Conservation (phyloP, 2,113 vertebrate species). For the Pholis gunnellus region DNA sequence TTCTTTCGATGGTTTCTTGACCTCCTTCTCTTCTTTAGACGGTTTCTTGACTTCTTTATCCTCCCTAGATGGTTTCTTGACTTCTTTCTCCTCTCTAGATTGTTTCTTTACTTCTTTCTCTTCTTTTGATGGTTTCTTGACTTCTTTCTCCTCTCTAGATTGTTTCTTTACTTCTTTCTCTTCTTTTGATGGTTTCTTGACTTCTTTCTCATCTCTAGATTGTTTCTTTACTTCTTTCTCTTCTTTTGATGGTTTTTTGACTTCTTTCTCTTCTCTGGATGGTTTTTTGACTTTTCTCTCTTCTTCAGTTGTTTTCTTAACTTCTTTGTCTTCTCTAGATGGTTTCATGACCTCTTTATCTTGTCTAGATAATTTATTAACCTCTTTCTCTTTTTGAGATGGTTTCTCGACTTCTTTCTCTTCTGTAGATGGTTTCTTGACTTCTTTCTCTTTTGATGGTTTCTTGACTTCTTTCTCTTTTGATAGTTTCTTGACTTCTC, state of each 20-base stretch:
- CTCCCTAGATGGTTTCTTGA: background rate
- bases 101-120: slow-evolving; percentile 21
- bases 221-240: background rate
- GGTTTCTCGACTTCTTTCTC: slow-evolving; percentile 20
- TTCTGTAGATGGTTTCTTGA: background rate
- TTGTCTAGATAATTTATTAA: slow-evolving; percentile 2
- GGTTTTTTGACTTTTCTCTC: background rate
- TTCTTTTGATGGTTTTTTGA: background rate
- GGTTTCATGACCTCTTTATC: background rate
- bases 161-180: background rate
- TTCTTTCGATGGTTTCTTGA: background rate
- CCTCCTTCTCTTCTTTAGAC: slow-evolving; percentile 13
- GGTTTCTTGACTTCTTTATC: background rate
- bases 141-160: slow-evolving; percentile 19
- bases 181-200: background rate
- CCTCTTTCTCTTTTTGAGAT: background rate
- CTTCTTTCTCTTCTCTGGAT: slow-evolving; percentile 8
- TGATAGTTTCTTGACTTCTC: background rate
- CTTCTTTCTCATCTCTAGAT: background rate
- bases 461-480: background rate
- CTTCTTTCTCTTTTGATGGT: background rate
- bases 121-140: slow-evolving; percentile 23
- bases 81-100: slow-evolving; percentile 18
- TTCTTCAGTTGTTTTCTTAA: background rate
- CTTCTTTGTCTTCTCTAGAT: background rate